phyloP scores from a whole-genome alignment of 2,888 invertebrate species.

The Apamea anceps region DNA sequence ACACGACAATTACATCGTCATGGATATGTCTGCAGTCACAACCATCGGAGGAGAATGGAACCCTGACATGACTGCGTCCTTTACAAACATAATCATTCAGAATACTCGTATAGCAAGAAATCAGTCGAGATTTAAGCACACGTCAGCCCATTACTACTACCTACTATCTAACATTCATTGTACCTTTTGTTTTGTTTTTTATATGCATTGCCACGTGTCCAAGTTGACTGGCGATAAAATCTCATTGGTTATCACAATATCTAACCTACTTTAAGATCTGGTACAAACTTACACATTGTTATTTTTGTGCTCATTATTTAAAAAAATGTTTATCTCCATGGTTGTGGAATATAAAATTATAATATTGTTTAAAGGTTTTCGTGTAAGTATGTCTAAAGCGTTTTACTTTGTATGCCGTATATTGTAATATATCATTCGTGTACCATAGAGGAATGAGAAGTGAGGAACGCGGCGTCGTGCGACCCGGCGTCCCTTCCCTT shows the following conservation, averaged over 20 bases:
- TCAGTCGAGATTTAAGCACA: slow-evolving; percentile 84
- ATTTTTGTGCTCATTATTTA: slow-evolving; percentile 85
- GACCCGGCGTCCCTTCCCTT: slow-evolving; percentile 67
- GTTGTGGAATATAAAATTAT: slow-evolving; percentile 64
- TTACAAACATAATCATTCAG: slow-evolving; percentile 72
- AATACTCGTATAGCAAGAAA: slow-evolving; percentile 75
- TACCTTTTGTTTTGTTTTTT: slow-evolving; percentile 85
- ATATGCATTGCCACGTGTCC: slow-evolving; percentile 82
- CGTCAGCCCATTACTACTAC: slow-evolving; percentile 80
- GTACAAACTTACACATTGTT: slow-evolving; percentile 86
- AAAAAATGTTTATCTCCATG: slow-evolving; percentile 74
- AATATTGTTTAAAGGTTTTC: slow-evolving; percentile 60
- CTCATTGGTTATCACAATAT: slow-evolving; percentile 90
- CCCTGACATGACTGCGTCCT: slow-evolving; percentile 77
- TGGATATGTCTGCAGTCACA: slow-evolving; percentile 89
- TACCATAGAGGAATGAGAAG: slow-evolving; percentile 58
- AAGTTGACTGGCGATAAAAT: slow-evolving; percentile 83
- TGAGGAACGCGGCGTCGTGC: slow-evolving; percentile 45
- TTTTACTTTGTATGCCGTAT: slow-evolving; percentile 69
- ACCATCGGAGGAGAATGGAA: slow-evolving; percentile 81
- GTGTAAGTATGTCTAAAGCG: slow-evolving; percentile 69
- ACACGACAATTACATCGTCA: slow-evolving; percentile 65
- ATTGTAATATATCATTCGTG: slow-evolving; percentile 63
- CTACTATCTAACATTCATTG: slow-evolving; percentile 86
- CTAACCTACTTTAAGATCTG: slow-evolving; percentile 89